Evolutionary conservation across 2,113 vertebrate species (phyloP).

Genomic region (Pangasianodon hypophthalmus): DNA sequence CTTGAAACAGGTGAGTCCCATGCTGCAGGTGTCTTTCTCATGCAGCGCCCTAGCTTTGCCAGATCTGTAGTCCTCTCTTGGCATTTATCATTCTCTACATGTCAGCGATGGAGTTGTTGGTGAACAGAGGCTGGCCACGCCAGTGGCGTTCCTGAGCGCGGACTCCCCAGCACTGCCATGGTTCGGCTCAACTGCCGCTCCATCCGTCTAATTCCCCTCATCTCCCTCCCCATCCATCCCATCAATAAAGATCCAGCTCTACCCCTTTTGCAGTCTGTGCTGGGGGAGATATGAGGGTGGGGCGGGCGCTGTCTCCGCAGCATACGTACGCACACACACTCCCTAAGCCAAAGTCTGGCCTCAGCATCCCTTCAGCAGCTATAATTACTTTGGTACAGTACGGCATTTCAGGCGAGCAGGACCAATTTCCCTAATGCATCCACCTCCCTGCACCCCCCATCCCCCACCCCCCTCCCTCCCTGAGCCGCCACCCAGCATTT

Average conservation of each 20-base stretch:
- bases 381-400: conserved; percentile 61
- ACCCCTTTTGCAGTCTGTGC: conserved; percentile 43
- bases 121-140: conserved; percentile 21
- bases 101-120: not conserved
- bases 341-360: conserved; percentile 41
- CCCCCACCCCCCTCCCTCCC: not conserved
- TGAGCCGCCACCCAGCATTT: conserved; percentile 31
- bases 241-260: conserved; percentile 74
- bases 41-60: conserved; percentile 34
- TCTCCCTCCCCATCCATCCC: conserved; percentile 71
- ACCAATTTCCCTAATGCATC: conserved; percentile 64
- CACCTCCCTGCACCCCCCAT: not conserved
- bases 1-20: conserved; percentile 81
- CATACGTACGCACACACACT: conserved; percentile 41
- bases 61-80: conserved; percentile 36
- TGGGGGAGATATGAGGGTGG: conserved; percentile 43
- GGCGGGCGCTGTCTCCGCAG: conserved; percentile 61
- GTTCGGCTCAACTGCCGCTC: conserved; percentile 28
- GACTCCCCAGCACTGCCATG: conserved; percentile 46
- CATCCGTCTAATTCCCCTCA: conserved; percentile 44
- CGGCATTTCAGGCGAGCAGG: conserved; percentile 48
- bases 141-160: conserved; percentile 28
- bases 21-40: conserved; percentile 63
- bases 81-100: conserved; percentile 55
- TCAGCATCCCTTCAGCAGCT: conserved; percentile 56